Percentiles rank a stretch among this genome's conserved stretches.
phyloP scores from a whole-genome alignment of 2,113 vertebrate genomes.

The Oncorhynchus clarkii region DNA sequence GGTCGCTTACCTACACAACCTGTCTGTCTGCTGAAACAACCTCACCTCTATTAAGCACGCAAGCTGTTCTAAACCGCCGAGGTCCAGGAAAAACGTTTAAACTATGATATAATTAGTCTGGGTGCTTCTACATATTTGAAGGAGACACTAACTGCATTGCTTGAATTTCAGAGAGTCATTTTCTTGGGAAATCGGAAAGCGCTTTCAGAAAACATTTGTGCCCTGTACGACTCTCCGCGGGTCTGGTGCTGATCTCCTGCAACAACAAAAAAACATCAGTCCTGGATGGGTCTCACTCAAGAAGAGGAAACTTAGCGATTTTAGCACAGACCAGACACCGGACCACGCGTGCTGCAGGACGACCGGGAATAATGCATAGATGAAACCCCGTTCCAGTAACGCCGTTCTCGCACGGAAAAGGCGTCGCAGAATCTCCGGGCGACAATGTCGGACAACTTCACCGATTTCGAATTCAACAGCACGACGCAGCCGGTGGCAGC shows the following conservation, averaged over 20 bases:
- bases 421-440: conserved; percentile 17
- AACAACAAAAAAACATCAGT: neutral
- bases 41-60: neutral
- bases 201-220: neutral
- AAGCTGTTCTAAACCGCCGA: neutral
- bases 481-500: conserved; percentile 33
- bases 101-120: neutral
- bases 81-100: neutral
- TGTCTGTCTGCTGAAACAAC: no score
- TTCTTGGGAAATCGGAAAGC: neutral
- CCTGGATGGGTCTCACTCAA: neutral
- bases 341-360: neutral
- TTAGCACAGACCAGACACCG: neutral
- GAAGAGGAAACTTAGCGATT: neutral
- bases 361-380: conserved; percentile 41
- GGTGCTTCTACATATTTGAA: neutral
- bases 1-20: conserved; percentile 2
- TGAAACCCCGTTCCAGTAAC: conserved; percentile 33
- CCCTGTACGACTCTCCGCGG: neutral
- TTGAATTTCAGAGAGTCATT: neutral
- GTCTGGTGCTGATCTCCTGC: neutral
- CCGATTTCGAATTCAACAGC: conserved; percentile 41
- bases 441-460: conserved; percentile 59
- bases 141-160: neutral
- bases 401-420: conserved; percentile 17